phyloP scores from a whole-genome alignment of 2,888 invertebrate species.

The Monoplex corrugatus region DNA sequence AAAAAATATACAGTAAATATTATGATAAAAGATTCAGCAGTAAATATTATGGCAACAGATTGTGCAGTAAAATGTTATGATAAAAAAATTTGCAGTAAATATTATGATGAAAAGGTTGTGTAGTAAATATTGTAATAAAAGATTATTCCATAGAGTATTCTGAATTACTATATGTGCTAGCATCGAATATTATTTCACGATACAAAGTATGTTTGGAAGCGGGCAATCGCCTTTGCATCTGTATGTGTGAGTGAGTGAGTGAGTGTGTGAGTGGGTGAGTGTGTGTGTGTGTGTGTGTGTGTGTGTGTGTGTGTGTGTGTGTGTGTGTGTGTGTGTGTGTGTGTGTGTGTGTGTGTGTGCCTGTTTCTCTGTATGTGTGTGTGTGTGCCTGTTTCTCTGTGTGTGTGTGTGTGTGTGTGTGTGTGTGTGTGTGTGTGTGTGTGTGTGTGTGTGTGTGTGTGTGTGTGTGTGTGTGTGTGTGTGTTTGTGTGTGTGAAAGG shows the following conservation, averaged over 20 bases:
- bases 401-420: neutral
- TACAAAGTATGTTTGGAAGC: no score
- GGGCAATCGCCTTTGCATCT: neutral
- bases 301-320: conserved; percentile 8
- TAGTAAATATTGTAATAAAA: no score
- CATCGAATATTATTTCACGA: no score
- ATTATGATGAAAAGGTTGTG: no score
- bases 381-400: neutral
- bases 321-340: neutral
- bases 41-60: no score
- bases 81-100: no score
- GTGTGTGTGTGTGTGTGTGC: neutral
- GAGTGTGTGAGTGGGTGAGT: conserved; percentile 19
- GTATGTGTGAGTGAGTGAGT: conserved; percentile 18
- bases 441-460: neutral
- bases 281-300: conserved; percentile 29
- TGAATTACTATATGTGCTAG: no score
- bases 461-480: neutral
- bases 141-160: no score
- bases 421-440: neutral
- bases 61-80: no score
- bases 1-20: no score
- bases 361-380: neutral
- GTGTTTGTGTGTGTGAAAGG: neutral
- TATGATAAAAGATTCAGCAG: no score